Evolutionary conservation across 2,888 invertebrate species (phyloP).

Genomic region (Lithodes maja): DNA sequence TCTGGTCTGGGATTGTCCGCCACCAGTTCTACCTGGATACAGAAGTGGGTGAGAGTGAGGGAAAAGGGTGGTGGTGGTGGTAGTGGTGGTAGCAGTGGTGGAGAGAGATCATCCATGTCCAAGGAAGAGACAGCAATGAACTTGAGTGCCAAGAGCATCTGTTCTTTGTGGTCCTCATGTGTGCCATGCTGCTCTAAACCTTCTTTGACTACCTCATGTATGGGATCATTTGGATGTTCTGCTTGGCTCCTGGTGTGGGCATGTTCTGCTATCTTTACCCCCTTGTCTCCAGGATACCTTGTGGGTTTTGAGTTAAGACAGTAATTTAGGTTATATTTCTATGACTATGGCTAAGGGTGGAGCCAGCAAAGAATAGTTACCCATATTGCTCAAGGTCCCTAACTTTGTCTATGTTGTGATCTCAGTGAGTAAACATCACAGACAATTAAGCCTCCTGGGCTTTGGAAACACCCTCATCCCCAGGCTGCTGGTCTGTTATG

Average conservation of each 20-base stretch:
- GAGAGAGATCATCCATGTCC: background rate
- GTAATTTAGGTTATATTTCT: too few species aligned
- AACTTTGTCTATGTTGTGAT: too few species aligned
- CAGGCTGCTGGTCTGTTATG: too few species aligned
- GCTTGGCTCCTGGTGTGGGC: conserved; percentile 75
- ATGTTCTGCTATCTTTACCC: conserved; percentile 75
- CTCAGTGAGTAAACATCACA: too few species aligned
- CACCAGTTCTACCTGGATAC: too few species aligned
- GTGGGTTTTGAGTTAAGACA: conserved; percentile 35
- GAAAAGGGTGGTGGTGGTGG: background rate
- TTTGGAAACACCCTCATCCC: too few species aligned
- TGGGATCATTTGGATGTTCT: conserved; percentile 76
- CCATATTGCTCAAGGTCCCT: too few species aligned
- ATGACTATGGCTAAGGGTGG: too few species aligned
- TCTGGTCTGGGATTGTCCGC: background rate
- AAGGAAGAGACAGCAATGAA: conserved; percentile 73
- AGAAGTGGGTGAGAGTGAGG: background rate
- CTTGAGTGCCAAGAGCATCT: conserved; percentile 73
- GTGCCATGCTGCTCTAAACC: conserved; percentile 76
- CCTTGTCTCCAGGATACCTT: conserved; percentile 72
- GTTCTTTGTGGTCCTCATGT: conserved; percentile 75
- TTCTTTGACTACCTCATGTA: conserved; percentile 77
- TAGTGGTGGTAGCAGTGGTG: background rate
- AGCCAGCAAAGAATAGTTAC: too few species aligned
- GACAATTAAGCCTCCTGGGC: too few species aligned